Percentiles rank a stretch among this genome's conserved stretches.
Evolutionary conservation across 2,888 invertebrate species (phyloP).

Genomic region (Scaptomyza cyrtandrae): DNA sequence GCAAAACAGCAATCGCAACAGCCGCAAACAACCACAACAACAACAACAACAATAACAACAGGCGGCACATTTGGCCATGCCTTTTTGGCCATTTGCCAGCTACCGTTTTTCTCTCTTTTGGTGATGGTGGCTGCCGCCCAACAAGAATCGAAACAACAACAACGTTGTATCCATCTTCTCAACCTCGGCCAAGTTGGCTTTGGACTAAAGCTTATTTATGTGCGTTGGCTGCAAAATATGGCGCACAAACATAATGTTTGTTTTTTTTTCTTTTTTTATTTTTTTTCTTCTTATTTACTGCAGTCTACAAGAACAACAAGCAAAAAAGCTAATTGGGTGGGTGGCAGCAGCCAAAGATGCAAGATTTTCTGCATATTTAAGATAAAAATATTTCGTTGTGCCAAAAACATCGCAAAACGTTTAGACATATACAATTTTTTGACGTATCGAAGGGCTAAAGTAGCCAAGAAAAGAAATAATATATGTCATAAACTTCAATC

Average conservation of each 20-base stretch:
- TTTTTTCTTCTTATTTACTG: constrained; percentile 52
- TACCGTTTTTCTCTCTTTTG: constrained; percentile 36
- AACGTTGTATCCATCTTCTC: constrained; percentile 48
- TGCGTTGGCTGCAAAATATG: constrained; percentile 65
- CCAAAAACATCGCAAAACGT: constrained; percentile 8
- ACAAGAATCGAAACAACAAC: constrained; percentile 27
- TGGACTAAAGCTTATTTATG: constrained; percentile 67
- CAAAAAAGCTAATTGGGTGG: constrained; percentile 63
- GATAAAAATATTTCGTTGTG: constrained; percentile 31
- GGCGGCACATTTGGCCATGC: constrained; percentile 78
- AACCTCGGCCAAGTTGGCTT: constrained; percentile 63
- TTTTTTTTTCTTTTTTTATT: too few relatives aligned
- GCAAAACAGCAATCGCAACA: constrained; percentile 32
- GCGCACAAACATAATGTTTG: constrained; percentile 35
- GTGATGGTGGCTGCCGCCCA: constrained; percentile 49
- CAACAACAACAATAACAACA: constrained; percentile 41
- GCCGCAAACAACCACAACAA: constrained; percentile 30
- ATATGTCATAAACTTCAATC: background rate
- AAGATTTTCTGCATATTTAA: constrained; percentile 53
- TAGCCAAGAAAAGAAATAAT: background rate
- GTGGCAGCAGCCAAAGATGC: constrained; percentile 34
- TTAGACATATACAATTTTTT: background rate
- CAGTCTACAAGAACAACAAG: constrained; percentile 31
- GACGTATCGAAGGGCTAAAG: constrained; percentile 9
- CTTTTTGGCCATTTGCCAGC: constrained; percentile 79